Conservation (phyloP, 2,888 invertebrate genomes). For the Cabera pusaria region DNA sequence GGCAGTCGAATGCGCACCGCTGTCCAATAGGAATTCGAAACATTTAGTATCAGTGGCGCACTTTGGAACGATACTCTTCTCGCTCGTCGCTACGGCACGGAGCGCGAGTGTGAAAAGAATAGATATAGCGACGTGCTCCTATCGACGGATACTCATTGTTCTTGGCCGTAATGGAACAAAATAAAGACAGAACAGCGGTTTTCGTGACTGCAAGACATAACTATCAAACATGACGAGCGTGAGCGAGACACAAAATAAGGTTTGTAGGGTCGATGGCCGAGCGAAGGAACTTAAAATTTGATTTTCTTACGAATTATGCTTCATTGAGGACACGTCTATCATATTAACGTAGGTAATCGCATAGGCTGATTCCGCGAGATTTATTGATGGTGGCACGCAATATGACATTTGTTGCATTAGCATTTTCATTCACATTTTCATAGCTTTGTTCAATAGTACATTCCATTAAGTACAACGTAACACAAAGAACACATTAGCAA, state of each 20-base stretch:
- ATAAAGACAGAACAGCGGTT: slow-evolving; percentile 81
- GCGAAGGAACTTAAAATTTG: slow-evolving; percentile 76
- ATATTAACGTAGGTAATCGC: slow-evolving; percentile 40
- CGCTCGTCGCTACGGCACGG: slow-evolving; percentile 41
- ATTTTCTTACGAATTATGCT: slow-evolving; percentile 70
- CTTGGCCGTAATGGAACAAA: slow-evolving; percentile 81
- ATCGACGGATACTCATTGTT: slow-evolving; percentile 78
- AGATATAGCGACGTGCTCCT: slow-evolving; percentile 63
- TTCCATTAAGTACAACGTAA: no score
- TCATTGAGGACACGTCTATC: slow-evolving; percentile 65
- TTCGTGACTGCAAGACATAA: slow-evolving; percentile 78
- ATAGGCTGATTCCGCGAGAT: slow-evolving; percentile 32
- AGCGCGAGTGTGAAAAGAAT: slow-evolving; percentile 54
- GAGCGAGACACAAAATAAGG: slow-evolving; percentile 64
- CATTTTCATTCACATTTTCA: slow-evolving; percentile 9
- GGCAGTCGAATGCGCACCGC: slow-evolving; percentile 33
- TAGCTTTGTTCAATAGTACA: no score
- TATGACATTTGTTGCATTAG: slow-evolving; percentile 1
- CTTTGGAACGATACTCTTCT: slow-evolving; percentile 54
- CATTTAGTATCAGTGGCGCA: slow-evolving; percentile 53
- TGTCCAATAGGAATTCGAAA: slow-evolving; percentile 77
- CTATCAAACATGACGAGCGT: slow-evolving; percentile 48
- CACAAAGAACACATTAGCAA: no score
- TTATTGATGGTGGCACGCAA: slow-evolving; percentile 35
- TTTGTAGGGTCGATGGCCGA: slow-evolving; percentile 81